Conservation (phyloP, 1,140 invertebrate species). For the Chymomyza costata region DNA sequence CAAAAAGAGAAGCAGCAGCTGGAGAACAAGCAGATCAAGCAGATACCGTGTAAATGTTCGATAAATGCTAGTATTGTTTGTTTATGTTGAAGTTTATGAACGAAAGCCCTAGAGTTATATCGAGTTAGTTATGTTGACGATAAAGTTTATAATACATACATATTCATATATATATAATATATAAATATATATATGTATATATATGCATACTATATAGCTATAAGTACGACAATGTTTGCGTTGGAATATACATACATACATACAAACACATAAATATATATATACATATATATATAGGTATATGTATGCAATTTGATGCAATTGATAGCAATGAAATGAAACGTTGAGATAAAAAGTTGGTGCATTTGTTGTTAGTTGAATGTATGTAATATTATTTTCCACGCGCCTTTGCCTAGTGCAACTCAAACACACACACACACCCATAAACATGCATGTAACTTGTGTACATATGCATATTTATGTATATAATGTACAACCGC, state of each 20-base stretch:
- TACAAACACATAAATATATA: conserved; percentile 25
- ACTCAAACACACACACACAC: conserved; percentile 26
- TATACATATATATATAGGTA: conserved; percentile 22
- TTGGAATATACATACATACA: conserved; percentile 29
- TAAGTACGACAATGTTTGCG: conserved; percentile 52
- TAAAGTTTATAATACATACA: conserved; percentile 40
- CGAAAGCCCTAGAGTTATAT: conserved; percentile 63
- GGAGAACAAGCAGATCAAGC: too few species aligned
- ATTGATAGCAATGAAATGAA: conserved; percentile 18
- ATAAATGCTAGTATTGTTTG: conserved; percentile 66
- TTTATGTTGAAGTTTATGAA: conserved; percentile 71
- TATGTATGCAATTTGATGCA: conserved; percentile 16
- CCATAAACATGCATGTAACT: conserved; percentile 11
- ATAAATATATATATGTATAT: conserved; percentile 7
- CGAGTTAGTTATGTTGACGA: conserved; percentile 67
- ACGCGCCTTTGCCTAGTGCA: conserved; percentile 69
- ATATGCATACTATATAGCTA: conserved; percentile 21
- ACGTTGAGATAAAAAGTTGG: conserved; percentile 49
- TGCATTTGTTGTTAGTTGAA: conserved; percentile 71
- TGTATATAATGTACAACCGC: conserved; percentile 22
- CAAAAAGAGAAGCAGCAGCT: not conserved
- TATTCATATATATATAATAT: conserved; percentile 20
- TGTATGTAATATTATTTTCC: conserved; percentile 65
- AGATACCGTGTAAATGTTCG: conserved; percentile 45
- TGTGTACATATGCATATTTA: conserved; percentile 13